Evolutionary conservation across 2,888 invertebrate species (phyloP).

Genomic region (Tinea pellionella): DNA sequence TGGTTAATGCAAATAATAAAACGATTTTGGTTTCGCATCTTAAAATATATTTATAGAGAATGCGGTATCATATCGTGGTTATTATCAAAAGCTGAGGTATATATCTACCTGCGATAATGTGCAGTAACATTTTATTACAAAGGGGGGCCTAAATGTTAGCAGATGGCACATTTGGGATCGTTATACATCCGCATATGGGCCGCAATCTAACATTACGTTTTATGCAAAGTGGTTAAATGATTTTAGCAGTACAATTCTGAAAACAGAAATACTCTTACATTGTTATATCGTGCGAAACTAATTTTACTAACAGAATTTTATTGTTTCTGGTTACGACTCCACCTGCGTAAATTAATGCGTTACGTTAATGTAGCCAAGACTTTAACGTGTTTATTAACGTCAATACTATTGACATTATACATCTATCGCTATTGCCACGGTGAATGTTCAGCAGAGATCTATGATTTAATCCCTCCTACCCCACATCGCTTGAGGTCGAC

Average conservation of each 20-base stretch:
- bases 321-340: too few species aligned
- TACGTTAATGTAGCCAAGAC: too few species aligned
- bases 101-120: slow-evolving; percentile 63
- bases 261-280: slow-evolving; percentile 25
- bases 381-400: too few species aligned
- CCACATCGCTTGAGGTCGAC: too few species aligned
- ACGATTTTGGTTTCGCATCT: too few species aligned
- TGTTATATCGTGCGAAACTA: not conserved
- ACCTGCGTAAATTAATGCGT: too few species aligned
- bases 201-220: slow-evolving; percentile 64
- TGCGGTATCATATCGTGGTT: not conserved
- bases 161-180: slow-evolving; percentile 62
- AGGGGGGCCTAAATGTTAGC: slow-evolving; percentile 62
- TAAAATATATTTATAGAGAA: not conserved
- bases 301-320: not conserved
- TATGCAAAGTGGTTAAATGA: slow-evolving; percentile 32
- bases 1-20: too few species aligned
- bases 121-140: slow-evolving; percentile 68
- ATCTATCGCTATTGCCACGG: too few species aligned
- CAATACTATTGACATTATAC: too few species aligned
- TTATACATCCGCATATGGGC: slow-evolving; percentile 47
- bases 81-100: slow-evolving; percentile 21
- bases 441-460: too few species aligned
- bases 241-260: slow-evolving; percentile 18
- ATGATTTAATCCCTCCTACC: too few species aligned